phyloP scores from a whole-genome alignment of 1,140 invertebrate genomes.

The Lutraria rhynchaena region DNA sequence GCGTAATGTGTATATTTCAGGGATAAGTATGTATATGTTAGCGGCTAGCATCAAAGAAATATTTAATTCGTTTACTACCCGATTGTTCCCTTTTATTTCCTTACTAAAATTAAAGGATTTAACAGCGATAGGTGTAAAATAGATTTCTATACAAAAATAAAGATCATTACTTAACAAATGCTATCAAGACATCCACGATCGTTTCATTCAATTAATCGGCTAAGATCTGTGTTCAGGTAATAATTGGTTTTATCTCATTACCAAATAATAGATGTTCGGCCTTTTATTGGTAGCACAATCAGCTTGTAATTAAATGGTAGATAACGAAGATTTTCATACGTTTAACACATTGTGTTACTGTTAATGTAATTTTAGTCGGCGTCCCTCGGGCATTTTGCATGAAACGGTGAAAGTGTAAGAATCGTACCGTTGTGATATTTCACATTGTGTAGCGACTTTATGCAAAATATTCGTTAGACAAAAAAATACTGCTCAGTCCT shows the following conservation, averaged over 20 bases:
- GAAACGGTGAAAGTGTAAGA: not conserved
- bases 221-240: slow-evolving; percentile 21
- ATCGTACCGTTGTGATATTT: not conserved
- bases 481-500: too few species aligned
- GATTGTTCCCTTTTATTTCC: slow-evolving; percentile 27
- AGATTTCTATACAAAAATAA: slow-evolving; percentile 39
- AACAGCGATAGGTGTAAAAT: slow-evolving; percentile 44
- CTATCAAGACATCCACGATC: slow-evolving; percentile 4
- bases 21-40: slow-evolving; percentile 50
- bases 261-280: slow-evolving; percentile 11
- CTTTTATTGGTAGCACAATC: slow-evolving; percentile 7
- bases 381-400: not conserved
- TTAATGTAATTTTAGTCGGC: not conserved
- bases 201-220: slow-evolving; percentile 34
- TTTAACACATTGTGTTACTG: not conserved
- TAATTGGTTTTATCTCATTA: slow-evolving; percentile 26
- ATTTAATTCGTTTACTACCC: not conserved
- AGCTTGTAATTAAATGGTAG: slow-evolving; percentile 4
- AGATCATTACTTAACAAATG: slow-evolving; percentile 30
- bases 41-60: slow-evolving; percentile 35
- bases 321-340: slow-evolving; percentile 1
- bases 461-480: too few species aligned
- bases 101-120: slow-evolving; percentile 36
- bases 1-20: not conserved
- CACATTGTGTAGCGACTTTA: not conserved